Percentiles rank a stretch among this genome's conserved stretches.
These are phyloP conservation scores for Champsocephalus esox DNA, from an alignment of 2,797 vertebrate genomes.

Conservation along the genomic window DNA sequence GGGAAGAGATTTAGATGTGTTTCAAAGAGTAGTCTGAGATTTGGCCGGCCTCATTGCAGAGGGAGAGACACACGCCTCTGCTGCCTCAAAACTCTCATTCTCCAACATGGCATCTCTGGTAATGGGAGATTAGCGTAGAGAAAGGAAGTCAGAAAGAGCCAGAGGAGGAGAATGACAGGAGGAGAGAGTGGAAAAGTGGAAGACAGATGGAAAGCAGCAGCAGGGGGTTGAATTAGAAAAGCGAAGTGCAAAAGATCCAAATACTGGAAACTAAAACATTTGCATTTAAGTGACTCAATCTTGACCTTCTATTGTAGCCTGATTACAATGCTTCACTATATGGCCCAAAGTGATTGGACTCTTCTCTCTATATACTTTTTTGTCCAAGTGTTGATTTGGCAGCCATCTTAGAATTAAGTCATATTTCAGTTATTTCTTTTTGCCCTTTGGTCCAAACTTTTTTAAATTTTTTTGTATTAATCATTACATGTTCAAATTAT, in stretches of 20 bases:
- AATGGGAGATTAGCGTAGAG: constrained; percentile 64
- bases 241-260: constrained; percentile 21
- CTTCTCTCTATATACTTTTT: background rate
- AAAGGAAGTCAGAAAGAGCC: constrained; percentile 33
- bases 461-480: too few species aligned
- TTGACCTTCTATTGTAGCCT: constrained; percentile 14
- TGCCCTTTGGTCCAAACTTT: too few species aligned
- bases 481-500: too few species aligned
- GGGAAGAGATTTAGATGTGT: constrained; percentile 47
- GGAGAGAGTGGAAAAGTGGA: constrained; percentile 38
- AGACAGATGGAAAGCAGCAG: constrained; percentile 49
- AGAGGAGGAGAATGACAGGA: constrained; percentile 46
- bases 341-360: background rate
- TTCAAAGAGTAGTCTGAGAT: constrained; percentile 57
- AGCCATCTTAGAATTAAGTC: too few species aligned
- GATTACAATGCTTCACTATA: constrained; percentile 4
- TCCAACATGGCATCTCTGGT: constrained; percentile 66
- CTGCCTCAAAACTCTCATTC: constrained; percentile 60
- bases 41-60: constrained; percentile 51
- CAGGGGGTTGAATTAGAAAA: constrained; percentile 15
- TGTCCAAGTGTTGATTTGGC: too few species aligned
- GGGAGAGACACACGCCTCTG: constrained; percentile 49
- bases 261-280: constrained; percentile 31
- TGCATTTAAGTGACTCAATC: constrained; percentile 33
- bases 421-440: too few species aligned